phyloP scores from a whole-genome alignment of 2,113 vertebrate genomes.

The Alligator sinensis region DNA sequence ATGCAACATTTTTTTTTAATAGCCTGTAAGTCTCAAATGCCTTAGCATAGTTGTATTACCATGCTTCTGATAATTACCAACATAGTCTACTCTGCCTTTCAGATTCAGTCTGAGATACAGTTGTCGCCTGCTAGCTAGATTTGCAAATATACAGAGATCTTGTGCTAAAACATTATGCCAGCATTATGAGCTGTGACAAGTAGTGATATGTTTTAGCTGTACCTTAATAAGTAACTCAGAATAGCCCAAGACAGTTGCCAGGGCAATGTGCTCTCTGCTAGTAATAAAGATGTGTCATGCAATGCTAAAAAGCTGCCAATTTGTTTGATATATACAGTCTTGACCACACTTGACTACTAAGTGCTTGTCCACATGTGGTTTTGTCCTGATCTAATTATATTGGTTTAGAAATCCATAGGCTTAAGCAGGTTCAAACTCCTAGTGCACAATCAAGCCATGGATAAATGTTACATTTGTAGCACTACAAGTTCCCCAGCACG shows the following conservation, averaged over 20 bases:
- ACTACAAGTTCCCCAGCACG: no score
- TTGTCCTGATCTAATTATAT: not conserved
- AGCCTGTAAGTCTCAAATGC: no score
- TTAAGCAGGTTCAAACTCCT: not conserved
- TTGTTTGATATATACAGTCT: not conserved
- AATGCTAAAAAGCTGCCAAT: not conserved
- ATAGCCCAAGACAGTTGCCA: fast-evolving
- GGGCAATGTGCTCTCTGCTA: fast-evolving
- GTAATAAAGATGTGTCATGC: not conserved
- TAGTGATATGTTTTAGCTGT: fast-evolving
- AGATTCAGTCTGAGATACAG: not conserved
- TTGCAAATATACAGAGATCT: fast-evolving
- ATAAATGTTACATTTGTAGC: not conserved
- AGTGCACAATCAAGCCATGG: not conserved
- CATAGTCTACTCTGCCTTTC: not conserved
- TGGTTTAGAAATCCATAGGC: not conserved
- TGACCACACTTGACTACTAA: not conserved
- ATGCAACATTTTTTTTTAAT: no score
- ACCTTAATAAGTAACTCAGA: not conserved
- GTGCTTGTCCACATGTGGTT: not conserved
- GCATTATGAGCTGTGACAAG: not conserved
- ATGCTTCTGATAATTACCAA: not conserved
- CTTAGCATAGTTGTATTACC: not conserved
- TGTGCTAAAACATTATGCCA: not conserved
- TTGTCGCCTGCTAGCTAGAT: not conserved